Conservation (phyloP, 1,140 invertebrate genomes). For the Caenorhabditis remanei region DNA sequence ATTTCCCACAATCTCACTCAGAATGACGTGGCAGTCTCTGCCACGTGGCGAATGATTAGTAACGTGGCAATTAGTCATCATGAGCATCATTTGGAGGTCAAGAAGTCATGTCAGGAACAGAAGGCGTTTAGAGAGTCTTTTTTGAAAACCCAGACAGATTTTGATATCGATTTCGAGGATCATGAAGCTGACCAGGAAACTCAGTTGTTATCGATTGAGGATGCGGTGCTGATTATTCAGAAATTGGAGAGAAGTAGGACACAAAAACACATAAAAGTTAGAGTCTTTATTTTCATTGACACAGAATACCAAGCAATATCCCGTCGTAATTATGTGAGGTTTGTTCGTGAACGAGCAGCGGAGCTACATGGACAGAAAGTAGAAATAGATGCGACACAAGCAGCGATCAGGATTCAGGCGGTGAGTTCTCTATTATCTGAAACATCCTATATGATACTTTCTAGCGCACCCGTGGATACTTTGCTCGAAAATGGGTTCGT, state of each 20-base stretch:
- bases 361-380: constrained; percentile 31
- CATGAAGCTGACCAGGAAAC: constrained; percentile 24
- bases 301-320: constrained; percentile 45
- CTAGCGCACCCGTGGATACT: constrained; percentile 22
- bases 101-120: constrained; percentile 39
- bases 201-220: constrained; percentile 13
- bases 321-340: constrained; percentile 16
- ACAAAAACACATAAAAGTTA: no score
- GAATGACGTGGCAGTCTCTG: neutral
- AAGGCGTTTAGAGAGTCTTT: constrained; percentile 38
- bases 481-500: constrained; percentile 36
- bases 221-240: constrained; percentile 30
- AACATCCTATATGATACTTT: neutral
- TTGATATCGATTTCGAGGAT: constrained; percentile 36
- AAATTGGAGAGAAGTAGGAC: constrained; percentile 45
- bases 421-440: neutral
- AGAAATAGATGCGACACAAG: constrained; percentile 29
- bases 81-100: constrained; percentile 13
- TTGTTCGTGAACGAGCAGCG: constrained; percentile 22
- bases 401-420: constrained; percentile 36
- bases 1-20: constrained; percentile 4
- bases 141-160: constrained; percentile 39
- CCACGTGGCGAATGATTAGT: constrained; percentile 32
- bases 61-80: constrained; percentile 20
- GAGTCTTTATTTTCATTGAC: neutral